Evolutionary conservation across 53 echinoderm and acorn worm species (phyloP), one percentile per base, ranked within the genome.

Genomic region (Echinarachnius parma): DNA sequence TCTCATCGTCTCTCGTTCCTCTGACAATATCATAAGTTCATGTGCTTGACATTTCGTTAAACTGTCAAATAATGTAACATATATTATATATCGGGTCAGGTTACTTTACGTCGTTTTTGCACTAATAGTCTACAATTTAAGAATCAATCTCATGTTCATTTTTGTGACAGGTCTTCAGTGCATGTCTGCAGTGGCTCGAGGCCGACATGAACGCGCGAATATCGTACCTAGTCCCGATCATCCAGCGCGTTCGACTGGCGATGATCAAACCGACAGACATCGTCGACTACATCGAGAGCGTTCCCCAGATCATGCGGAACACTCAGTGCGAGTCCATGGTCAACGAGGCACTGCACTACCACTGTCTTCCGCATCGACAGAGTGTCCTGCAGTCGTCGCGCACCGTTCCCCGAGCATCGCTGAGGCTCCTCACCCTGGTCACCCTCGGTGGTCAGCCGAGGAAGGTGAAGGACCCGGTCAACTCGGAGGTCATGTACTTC

Each of bases 331-430:
- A 94, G 52, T 69, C 46, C 5, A 64, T 94, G 23, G 78, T 94
- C 14, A 83, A 90, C 42, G 94, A 94, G 57, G 94, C 94, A 20
- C 69, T 94, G 8, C 94, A 90, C 31, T 94, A 94, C 61, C 83
- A 94, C 81, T 94, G 90, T 50, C 82, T 94, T 35, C 94, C 94
- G 0, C 69, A 86, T 16, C 69, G 94, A 15, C 94, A 94, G 49
- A 84, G 90, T 34, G 77, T 94, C 18, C 34, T 94, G 29, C 94
- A 94, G 69, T 90, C 88, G 14, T 68, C 75, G 3, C 78, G 94
- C 9, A 94, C 94, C 3, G 78, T 55, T 28, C 94, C 94, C 2
- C 66, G 94, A 54, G 86, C 94, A 14, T 57, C 81, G 22, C 34
- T 68, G 10, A 79, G 34, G 22, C 16, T 90, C 14, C 61, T 78